Percentiles rank a stretch among this genome's conserved stretches.
Conservation (phyloP, 2,113 vertebrate genomes). For the Cisticola juncidis region DNA sequence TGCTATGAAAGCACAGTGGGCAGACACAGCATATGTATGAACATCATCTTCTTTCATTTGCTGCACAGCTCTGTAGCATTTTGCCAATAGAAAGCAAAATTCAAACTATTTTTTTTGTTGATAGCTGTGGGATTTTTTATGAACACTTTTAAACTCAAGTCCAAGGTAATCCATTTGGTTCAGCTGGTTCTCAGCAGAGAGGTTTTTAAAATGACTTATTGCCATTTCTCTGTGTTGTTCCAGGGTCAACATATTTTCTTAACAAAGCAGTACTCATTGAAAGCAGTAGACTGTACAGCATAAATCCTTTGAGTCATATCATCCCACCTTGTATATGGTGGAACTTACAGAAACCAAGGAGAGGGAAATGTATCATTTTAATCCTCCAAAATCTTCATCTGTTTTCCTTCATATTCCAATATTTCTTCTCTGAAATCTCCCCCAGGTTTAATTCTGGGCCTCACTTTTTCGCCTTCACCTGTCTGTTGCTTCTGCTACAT, state of each 20-base stretch:
- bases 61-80: background rate
- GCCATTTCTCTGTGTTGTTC: background rate
- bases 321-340: background rate
- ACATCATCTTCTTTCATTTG: background rate
- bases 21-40: background rate
- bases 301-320: slow-evolving; percentile 4
- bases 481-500: background rate
- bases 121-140: background rate
- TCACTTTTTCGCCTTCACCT: background rate
- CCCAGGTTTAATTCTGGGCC: background rate
- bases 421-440: background rate
- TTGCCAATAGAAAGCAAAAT: background rate
- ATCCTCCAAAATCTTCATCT: background rate
- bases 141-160: background rate
- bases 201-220: slow-evolving; percentile 20
- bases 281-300: background rate
- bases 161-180: background rate
- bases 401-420: background rate
- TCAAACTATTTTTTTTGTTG: background rate
- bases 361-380: slow-evolving; percentile 5
- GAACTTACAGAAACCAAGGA: background rate
- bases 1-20: background rate
- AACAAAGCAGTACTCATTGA: slow-evolving; percentile 21
- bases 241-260: slow-evolving; percentile 30
- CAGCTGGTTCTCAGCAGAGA: background rate